Base-by-base conservation (phyloP, 1,140 invertebrate genomes). In the Drosophila ohnishii region DNA sequence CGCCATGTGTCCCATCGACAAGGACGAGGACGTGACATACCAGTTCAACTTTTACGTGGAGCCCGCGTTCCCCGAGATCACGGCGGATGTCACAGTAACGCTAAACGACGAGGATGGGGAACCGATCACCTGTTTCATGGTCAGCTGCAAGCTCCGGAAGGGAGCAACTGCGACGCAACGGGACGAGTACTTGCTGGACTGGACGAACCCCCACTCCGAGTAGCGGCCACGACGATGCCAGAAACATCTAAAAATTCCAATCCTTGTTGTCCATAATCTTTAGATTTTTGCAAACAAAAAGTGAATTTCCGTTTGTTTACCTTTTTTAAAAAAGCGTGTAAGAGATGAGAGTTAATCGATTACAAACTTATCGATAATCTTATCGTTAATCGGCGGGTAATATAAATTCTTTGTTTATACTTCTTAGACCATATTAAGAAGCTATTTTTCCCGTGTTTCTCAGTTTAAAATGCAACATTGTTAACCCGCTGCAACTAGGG, bases 1-100 rank as follows among this genome's bases (percentile, higher is more conserved):
- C 6, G 81, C 82, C 45, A 76, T 76, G 11, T 91, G 90, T 60
- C 90, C 90, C 32, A 82, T 91, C 19, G 55, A 90, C 25, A 73
- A 88, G 44, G 66, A 58, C 45, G 90, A 91, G 65, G 90, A 90
- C 72, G 90, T 78, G 6, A 78, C 74, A 1, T 91, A 91, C 11
- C 45, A 79, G 25, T 88, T 91, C 28, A 88, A 83, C 22, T 91
- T 91, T 44, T 79, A 80, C 37, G 53, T 91, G 30, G 90, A 90
- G 14, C 53, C 73, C 3, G 28, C 40, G 0, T 91, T 90, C 55
- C 90, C 90, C 25, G 80, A 88, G 60, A 80, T 91, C 25, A 75
- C 73, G 0, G 76, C 90, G 6, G 81, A 87, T 30, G 86, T 91
- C 3, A 83, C 90, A 1, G 78, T 90, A 8, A 75, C 70, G 14